Evolutionary conservation across 2,113 vertebrate genomes (phyloP).

Genomic region (Cyanoliseus patagonus): DNA sequence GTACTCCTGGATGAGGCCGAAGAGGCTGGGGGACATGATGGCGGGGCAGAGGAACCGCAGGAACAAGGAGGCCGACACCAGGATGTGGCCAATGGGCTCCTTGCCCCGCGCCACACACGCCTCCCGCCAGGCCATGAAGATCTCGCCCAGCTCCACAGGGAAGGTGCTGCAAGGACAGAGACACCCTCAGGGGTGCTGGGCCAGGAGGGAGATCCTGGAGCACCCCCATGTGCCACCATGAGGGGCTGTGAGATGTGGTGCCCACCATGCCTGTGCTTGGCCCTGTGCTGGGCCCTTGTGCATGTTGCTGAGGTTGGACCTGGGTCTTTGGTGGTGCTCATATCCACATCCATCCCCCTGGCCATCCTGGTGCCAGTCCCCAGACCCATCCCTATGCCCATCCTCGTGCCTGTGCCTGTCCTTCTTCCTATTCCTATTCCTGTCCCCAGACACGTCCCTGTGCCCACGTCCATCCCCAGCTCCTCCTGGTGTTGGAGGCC

Average conservation of each 20-base stretch:
- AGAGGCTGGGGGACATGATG: conserved; percentile 92
- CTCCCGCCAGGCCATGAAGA: conserved; percentile 89
- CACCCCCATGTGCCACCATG: rapidly evolving
- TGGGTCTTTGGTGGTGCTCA: neutral
- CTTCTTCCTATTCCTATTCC: neutral
- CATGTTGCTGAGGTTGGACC: neutral
- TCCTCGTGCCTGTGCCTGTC: neutral
- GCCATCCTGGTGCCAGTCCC: neutral
- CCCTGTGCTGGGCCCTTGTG: rapidly evolving
- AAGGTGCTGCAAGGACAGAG: conserved; percentile 76
- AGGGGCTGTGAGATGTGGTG: neutral
- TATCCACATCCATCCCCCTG: rapidly evolving
- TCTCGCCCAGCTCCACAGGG: conserved; percentile 85
- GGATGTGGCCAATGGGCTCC: conserved; percentile 81
- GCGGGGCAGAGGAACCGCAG: conserved; percentile 93
- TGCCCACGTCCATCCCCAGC: neutral
- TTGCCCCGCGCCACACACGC: conserved; percentile 78
- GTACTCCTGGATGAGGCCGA: conserved; percentile 87
- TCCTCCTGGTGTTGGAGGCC: neutral
- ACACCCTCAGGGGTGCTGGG: neutral
- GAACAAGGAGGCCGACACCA: conserved; percentile 93
- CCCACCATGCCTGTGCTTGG: rapidly evolving
- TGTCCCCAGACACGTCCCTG: rapidly evolving
- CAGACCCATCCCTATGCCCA: neutral
- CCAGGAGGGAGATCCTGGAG: neutral